A percentile compares a stretch with the other conserved stretches of the same genome.
These are phyloP conservation scores for Picathartes gymnocephalus DNA, from an alignment of 2,113 vertebrate species.

Conservation along the genomic window DNA sequence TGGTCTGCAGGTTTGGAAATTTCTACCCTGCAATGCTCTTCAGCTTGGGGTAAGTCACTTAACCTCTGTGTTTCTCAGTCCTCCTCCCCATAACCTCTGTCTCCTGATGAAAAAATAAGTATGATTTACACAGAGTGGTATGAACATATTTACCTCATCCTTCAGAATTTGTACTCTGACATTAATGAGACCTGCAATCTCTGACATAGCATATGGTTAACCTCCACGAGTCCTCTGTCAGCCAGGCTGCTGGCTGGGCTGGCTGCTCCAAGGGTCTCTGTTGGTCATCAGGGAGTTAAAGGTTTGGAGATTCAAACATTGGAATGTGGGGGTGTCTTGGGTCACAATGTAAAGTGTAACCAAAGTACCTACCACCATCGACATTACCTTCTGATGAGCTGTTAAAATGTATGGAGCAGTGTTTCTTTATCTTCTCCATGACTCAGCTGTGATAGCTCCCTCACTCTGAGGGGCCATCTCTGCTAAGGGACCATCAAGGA, in stretches of 20 bases:
- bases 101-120: conserved; percentile 15
- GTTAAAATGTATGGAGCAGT: neutral
- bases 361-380: neutral
- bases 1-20: neutral
- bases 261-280: neutral
- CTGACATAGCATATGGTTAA: neutral
- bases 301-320: neutral
- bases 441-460: neutral
- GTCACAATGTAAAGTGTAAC: neutral
- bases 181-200: conserved; percentile 9
- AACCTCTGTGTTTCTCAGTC: conserved; percentile 3
- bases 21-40: neutral
- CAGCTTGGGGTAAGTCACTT: neutral
- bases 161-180: neutral
- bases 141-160: neutral
- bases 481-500: neutral
- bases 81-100: neutral
- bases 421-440: neutral
- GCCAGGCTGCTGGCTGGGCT: neutral
- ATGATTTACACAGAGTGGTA: conserved; percentile 11
- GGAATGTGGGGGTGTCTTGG: neutral
- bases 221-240: neutral
- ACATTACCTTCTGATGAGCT: neutral
- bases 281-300: neutral
- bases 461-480: neutral